phyloP scores from a whole-genome alignment of 92 coral and sea anemone species.

The Phenganax stokvisi region DNA sequence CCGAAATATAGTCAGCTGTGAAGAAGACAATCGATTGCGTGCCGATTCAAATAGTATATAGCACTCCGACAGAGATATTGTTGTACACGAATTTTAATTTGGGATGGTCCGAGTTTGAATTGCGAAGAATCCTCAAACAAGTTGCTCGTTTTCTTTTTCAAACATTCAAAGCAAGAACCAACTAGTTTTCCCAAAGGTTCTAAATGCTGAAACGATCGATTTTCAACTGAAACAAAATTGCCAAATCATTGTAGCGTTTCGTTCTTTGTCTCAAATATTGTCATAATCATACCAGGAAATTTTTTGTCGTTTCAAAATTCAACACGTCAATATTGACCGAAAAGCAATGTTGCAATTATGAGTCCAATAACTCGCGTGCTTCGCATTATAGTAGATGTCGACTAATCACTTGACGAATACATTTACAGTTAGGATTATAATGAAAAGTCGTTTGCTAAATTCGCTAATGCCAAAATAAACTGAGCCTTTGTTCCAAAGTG shows the following conservation, averaged over 20 bases:
- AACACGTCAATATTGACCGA: background rate
- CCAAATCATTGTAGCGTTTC: conserved; percentile 23
- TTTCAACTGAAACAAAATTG: background rate
- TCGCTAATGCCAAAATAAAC: conserved; percentile 36
- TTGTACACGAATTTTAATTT: conserved; percentile 35
- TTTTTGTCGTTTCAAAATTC: background rate
- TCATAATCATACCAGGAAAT: conserved; percentile 24
- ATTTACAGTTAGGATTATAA: conserved; percentile 22
- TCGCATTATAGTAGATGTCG: background rate
- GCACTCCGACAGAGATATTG: conserved; percentile 20
- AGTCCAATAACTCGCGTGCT: background rate
- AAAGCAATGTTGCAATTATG: background rate
- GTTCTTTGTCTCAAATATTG: conserved; percentile 17
- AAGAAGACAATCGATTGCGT: conserved; percentile 18
- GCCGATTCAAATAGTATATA: conserved; percentile 10
- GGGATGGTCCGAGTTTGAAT: conserved; percentile 42
- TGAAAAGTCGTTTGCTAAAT: conserved; percentile 23
- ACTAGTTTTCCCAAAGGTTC: background rate
- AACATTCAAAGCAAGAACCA: background rate
- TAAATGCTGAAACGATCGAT: background rate
- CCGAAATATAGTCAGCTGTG: conserved; percentile 3
- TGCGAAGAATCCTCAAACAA: background rate
- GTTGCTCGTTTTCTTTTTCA: background rate
- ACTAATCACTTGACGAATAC: background rate
- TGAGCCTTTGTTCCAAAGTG: conserved; percentile 36